A percentile compares a stretch with the other conserved stretches of the same genome.
Evolutionary conservation across 2,888 invertebrate genomes (phyloP).

Genomic region (Phyto melanocephala): DNA sequence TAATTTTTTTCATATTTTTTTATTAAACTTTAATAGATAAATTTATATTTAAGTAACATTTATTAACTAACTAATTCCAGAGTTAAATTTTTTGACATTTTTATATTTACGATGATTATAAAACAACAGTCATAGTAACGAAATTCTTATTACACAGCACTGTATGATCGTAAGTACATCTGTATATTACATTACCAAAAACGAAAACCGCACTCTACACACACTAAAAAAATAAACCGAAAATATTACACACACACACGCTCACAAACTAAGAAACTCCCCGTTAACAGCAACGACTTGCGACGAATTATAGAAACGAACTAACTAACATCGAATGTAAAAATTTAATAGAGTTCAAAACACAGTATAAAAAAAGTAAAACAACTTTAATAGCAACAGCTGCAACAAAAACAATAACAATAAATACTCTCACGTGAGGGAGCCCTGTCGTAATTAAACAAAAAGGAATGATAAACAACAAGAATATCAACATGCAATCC

Average conservation of each 20-base stretch:
- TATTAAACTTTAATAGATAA: no score
- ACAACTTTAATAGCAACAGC: slow-evolving; percentile 28
- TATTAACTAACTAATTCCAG: no score
- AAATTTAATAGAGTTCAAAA: slow-evolving; percentile 42
- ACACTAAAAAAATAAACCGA: not conserved
- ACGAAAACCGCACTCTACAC: slow-evolving; percentile 35
- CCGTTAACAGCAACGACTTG: slow-evolving; percentile 53
- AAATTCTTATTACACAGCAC: slow-evolving; percentile 10
- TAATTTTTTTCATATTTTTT: no score
- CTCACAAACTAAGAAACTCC: not conserved
- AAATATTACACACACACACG: slow-evolving; percentile 8
- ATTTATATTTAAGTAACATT: no score
- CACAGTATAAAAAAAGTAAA: slow-evolving; percentile 12
- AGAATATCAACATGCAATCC: slow-evolving; percentile 21
- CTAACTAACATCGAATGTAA: slow-evolving; percentile 53
- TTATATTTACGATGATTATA: not conserved
- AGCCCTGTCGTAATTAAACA: slow-evolving; percentile 20
- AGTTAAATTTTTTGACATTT: no score
- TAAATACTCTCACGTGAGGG: slow-evolving; percentile 38
- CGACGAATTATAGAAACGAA: slow-evolving; percentile 49
- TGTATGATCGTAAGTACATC: slow-evolving; percentile 33
- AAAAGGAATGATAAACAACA: slow-evolving; percentile 17
- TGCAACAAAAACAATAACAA: slow-evolving; percentile 14
- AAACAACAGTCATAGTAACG: slow-evolving; percentile 12
- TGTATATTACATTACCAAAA: slow-evolving; percentile 25